These are phyloP conservation scores for Zeus faber DNA, from an alignment of 2,113 vertebrate species.

Conservation along the genomic window DNA sequence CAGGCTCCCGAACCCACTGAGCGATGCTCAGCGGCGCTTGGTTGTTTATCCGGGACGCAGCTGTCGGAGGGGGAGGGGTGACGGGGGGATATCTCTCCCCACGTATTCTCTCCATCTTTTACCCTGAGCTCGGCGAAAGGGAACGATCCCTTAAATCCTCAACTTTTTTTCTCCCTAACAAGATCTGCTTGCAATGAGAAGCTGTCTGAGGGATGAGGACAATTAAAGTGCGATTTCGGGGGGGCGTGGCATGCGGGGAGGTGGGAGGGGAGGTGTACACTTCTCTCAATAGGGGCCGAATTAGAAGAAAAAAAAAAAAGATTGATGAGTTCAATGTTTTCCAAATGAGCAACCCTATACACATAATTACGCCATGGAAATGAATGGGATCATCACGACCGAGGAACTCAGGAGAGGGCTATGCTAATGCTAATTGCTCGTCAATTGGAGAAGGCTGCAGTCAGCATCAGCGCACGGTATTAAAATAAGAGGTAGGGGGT, in stretches of 20 bases:
- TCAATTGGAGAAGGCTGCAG: conserved; percentile 66
- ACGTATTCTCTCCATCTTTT: background rate
- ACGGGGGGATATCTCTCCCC: conserved; percentile 47
- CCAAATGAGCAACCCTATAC: conserved; percentile 72
- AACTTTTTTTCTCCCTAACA: conserved; percentile 31
- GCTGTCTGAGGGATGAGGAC: conserved; percentile 66
- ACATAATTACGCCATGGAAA: conserved; percentile 75
- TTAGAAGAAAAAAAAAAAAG: conserved; percentile 48
- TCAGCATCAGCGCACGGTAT: too few relatives aligned
- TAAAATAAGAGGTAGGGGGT: conserved; percentile 30
- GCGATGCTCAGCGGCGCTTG: conserved; percentile 57
- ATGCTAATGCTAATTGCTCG: conserved; percentile 78
- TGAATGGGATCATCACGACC: conserved; percentile 75
- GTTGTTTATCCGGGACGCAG: conserved; percentile 70
- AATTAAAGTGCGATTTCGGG: conserved; percentile 71
- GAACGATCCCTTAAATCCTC: background rate
- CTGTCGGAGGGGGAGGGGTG: conserved; percentile 63
- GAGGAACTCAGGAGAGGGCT: conserved; percentile 68
- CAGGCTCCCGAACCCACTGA: conserved; percentile 54
- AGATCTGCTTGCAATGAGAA: conserved; percentile 66
- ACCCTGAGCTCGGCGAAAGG: too few relatives aligned
- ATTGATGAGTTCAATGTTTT: conserved; percentile 79
- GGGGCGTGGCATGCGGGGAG: too few relatives aligned
- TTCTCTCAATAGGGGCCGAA: too few relatives aligned
- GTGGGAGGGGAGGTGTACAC: too few relatives aligned